Conservation (phyloP, 2,888 invertebrate species). For the Phyto melanocephala region DNA sequence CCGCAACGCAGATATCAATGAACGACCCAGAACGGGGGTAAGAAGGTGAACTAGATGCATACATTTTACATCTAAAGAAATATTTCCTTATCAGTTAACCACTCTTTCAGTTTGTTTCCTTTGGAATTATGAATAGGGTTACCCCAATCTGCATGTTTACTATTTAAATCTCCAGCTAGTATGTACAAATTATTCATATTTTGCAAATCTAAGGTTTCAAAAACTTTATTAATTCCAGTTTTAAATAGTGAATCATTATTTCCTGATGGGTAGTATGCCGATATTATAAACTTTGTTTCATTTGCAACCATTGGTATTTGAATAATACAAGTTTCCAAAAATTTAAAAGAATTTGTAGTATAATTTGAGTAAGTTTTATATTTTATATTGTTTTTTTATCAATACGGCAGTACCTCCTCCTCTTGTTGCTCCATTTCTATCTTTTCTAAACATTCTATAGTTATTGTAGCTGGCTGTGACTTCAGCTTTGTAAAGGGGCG, state of each 20-base stretch:
- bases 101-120: background rate
- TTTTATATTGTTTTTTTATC: background rate
- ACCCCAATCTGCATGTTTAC: background rate
- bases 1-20: background rate
- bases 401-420: background rate
- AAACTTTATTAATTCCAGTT: background rate
- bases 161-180: background rate
- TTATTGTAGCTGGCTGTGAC: too few relatives aligned
- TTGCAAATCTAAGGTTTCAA: background rate
- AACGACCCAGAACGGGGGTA: background rate
- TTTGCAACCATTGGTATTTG: background rate
- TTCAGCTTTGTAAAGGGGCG: too few relatives aligned
- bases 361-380: background rate
- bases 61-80: background rate
- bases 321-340: background rate
- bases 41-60: background rate
- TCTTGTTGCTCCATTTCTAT: background rate
- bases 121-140: background rate
- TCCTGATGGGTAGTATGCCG: background rate
- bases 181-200: background rate
- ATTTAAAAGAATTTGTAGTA: background rate
- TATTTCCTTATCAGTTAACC: background rate
- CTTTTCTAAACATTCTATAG: background rate
- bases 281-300: background rate
- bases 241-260: background rate